Conservation (phyloP, 2,888 invertebrate species). For the Napeogenes sylphis region DNA sequence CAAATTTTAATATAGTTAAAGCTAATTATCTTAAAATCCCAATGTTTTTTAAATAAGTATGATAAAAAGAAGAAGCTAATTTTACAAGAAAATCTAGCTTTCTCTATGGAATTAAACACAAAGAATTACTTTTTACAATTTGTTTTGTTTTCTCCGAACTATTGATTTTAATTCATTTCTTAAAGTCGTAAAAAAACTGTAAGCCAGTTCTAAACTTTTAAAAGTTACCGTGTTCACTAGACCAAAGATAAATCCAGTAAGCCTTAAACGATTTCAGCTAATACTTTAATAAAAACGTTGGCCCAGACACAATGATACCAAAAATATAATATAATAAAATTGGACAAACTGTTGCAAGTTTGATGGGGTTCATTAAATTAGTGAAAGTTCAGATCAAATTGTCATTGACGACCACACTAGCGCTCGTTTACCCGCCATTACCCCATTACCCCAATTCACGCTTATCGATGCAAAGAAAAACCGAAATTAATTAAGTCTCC, state of each 20-base stretch:
- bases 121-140: too few species aligned
- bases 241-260: slow-evolving; percentile 49
- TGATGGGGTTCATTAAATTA: neutral
- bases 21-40: neutral
- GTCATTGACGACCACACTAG: neutral
- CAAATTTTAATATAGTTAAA: neutral
- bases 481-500: slow-evolving; percentile 40
- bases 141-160: too few species aligned
- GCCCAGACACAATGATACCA: slow-evolving; percentile 27
- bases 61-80: too few species aligned
- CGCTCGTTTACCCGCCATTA: slow-evolving; percentile 6
- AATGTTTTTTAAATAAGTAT: neutral
- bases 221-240: slow-evolving; percentile 48
- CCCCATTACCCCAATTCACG: slow-evolving; percentile 9
- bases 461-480: slow-evolving; percentile 31
- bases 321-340: slow-evolving; percentile 9
- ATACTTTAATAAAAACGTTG: slow-evolving; percentile 44
- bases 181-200: slow-evolving; percentile 7
- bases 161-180: neutral
- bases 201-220: slow-evolving; percentile 34
- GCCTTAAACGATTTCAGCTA: slow-evolving; percentile 51
- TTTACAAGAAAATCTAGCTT: too few species aligned
- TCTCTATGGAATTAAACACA: too few species aligned
- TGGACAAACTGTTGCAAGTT: neutral
- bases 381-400: neutral